phyloP scores from a whole-genome alignment of 2,797 vertebrate genomes.

The Sebastes itinus region DNA sequence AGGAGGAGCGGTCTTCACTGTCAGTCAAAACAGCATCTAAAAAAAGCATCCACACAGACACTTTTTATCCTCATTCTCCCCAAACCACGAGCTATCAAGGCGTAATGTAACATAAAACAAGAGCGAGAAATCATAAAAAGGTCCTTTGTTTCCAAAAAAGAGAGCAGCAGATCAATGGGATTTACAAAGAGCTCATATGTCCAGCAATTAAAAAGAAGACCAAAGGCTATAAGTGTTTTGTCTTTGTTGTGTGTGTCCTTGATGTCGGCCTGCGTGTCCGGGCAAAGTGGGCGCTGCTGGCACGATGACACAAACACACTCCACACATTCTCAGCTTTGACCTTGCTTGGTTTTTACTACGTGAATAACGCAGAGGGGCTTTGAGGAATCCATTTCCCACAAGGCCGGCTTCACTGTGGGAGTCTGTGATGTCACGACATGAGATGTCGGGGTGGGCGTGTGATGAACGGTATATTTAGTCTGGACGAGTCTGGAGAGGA shows the following conservation, averaged over 20 bases:
- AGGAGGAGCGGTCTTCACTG: background rate
- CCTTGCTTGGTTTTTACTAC: conserved; percentile 33
- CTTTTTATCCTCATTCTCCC: background rate
- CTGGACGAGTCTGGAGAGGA: background rate
- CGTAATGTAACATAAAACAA: background rate
- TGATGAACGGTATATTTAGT: conserved; percentile 26
- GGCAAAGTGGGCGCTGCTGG: conserved; percentile 24
- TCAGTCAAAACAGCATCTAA: background rate
- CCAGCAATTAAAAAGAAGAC: conserved; percentile 37
- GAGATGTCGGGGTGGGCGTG: background rate
- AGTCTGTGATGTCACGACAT: background rate
- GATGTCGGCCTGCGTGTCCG: conserved; percentile 36
- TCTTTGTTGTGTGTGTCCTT: conserved; percentile 39
- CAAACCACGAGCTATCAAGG: background rate
- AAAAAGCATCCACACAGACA: background rate
- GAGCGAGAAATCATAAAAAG: background rate
- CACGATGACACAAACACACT: conserved; percentile 27
- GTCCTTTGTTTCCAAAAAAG: conserved; percentile 36
- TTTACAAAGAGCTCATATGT: conserved; percentile 51
- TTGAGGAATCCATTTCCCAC: conserved; percentile 35
- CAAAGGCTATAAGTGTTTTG: conserved; percentile 39
- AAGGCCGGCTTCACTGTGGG: background rate
- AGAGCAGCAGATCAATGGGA: conserved; percentile 53
- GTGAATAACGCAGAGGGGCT: conserved; percentile 30
- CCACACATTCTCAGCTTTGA: conserved; percentile 38